Evolutionary conservation across 2,888 invertebrate species (phyloP), one percentile per base, ranked within the genome.

Genomic region (Lithophane socia): DNA sequence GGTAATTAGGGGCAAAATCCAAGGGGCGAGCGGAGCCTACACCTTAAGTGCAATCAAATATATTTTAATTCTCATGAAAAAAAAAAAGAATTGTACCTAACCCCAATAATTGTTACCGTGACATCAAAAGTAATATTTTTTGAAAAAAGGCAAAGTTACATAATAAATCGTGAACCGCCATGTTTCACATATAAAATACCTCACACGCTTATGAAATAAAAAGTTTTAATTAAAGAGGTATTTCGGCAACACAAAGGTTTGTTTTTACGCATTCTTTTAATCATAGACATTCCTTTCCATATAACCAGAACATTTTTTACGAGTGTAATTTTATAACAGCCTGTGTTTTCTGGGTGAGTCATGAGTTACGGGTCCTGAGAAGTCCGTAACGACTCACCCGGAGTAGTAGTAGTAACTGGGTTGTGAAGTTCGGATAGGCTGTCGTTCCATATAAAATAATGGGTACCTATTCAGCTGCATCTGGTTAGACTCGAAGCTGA

Each of bases 151-250:
- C 18, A 52, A 42, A 49, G 16, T 49, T 49, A 65, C 9, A n/a
- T 49, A 24, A 52, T 54, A 68, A 67, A 44, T 73, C 42, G 12
- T 4, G 42, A 44, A 16, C 52, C 2, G 21, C 13, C 29, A 2
- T 61, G 16, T 5, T 44, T 47, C 16, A n/a, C n/a, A 56, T 73
- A 44, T 56, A 8, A 44, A 47, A 56, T 56, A 18, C 54, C 44
- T 44, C 44, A 24, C 29, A 54, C 12, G 29, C 44, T n/a, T 44
- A 29, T 56, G 12, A 29, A 54, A n/a, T 56, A n/a, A 47, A 44
- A 47, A 72, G 29, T n/a, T 58, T 74, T 73, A 58, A 58, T 47
- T 73, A 71, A 16, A 71, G n/a, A 5, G 47, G 0, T 18, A 56
- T 73, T 71, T 37, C n/a, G 16, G 16, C 21, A 18, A 1, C 49